A percentile compares a stretch with the other conserved stretches of the same genome.
Evolutionary conservation across 2,797 vertebrate species (phyloP).

Genomic region (Acestrorhynchus altus): DNA sequence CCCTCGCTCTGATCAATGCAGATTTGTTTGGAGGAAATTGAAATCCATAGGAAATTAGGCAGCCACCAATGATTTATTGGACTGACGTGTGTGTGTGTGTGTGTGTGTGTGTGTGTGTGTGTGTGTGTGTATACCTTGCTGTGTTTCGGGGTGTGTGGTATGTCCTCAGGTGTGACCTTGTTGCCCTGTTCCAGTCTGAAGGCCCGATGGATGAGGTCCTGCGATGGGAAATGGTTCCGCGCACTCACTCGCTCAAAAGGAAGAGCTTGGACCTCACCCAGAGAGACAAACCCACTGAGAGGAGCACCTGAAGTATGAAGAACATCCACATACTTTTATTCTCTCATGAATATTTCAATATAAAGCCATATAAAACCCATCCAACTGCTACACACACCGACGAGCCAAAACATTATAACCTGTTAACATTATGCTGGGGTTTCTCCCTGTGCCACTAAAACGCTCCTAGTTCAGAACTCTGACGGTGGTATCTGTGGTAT

Average conservation of each 20-base stretch:
- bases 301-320: constrained; percentile 61
- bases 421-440: no score
- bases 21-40: constrained; percentile 79
- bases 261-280: constrained; percentile 72
- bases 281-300: constrained; percentile 74
- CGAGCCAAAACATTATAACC: no score
- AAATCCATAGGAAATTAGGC: constrained; percentile 82
- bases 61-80: constrained; percentile 77
- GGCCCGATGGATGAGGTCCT: constrained; percentile 66
- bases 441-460: no score
- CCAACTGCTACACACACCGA: no score
- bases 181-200: constrained; percentile 72
- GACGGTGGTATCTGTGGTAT: no score
- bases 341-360: no score
- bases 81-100: no score
- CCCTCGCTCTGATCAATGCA: constrained; percentile 78
- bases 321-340: no score
- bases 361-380: no score
- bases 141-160: background rate
- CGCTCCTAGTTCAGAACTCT: no score
- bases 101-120: constrained; percentile 14
- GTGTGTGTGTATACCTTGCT: constrained; percentile 7
- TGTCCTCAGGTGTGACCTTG: constrained; percentile 60
- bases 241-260: constrained; percentile 56
- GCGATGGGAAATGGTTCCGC: constrained; percentile 62